phyloP scores from a whole-genome alignment of 2,888 invertebrate species.

The Clivina fossor region DNA sequence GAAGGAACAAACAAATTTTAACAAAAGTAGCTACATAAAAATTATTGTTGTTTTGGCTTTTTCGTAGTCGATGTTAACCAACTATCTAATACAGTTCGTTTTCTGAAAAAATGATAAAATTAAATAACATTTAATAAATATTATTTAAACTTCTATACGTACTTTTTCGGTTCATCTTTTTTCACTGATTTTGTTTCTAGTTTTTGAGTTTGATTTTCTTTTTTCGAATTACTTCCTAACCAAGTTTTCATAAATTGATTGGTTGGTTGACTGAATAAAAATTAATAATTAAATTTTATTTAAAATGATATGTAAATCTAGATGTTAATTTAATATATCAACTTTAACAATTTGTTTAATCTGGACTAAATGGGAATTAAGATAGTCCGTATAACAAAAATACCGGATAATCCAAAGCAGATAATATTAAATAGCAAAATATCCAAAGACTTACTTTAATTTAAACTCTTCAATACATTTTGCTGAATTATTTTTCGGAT shows the following conservation, averaged over 20 bases:
- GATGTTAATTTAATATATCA: too few species aligned
- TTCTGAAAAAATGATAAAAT: background rate
- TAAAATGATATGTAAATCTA: background rate
- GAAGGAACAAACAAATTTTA: too few species aligned
- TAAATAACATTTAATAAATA: background rate
- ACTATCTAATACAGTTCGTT: background rate
- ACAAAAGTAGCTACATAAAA: too few species aligned
- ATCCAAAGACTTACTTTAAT: conserved; percentile 12
- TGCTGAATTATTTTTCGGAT: conserved; percentile 16
- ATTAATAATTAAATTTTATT: background rate
- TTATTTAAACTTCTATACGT: background rate
- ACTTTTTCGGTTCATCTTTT: background rate
- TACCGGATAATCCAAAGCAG: too few species aligned
- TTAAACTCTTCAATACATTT: conserved; percentile 20
- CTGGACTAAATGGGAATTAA: too few species aligned
- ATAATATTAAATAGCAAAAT: too few species aligned
- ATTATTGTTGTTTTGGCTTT: conserved; percentile 2
- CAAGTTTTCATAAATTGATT: conserved; percentile 17
- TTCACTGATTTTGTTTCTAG: background rate
- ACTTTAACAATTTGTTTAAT: too few species aligned
- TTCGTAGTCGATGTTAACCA: background rate
- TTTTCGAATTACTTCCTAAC: conserved; percentile 1
- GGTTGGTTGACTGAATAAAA: conserved; percentile 14
- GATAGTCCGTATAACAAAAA: too few species aligned
- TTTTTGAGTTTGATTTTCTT: background rate